Conservation (phyloP, 2,113 vertebrate genomes). For the Ictidomys tridecemlineatus region DNA sequence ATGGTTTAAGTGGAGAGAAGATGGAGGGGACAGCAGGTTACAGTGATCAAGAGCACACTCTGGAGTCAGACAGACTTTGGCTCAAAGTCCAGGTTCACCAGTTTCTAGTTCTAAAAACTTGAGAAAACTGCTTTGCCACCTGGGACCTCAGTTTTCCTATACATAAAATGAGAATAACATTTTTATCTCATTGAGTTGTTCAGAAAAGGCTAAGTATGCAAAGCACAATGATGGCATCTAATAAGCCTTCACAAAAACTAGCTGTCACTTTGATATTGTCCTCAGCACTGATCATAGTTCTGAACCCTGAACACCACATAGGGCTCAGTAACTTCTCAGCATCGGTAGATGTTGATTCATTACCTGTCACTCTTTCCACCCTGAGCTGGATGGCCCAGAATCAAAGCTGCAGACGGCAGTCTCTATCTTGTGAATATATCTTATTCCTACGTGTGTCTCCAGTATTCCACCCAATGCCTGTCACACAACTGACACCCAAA, state of each 20-base stretch:
- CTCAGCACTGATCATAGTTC: not conserved
- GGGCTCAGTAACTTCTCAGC: not conserved
- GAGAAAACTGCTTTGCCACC: not conserved
- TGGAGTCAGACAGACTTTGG: too few species aligned
- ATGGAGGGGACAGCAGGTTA: accelerated
- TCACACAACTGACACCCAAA: not conserved
- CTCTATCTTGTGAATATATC: not conserved
- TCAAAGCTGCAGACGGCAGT: not conserved
- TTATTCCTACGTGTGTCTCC: not conserved
- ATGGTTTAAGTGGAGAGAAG: not conserved
- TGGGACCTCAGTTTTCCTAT: not conserved
- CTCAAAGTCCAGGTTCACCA: not conserved
- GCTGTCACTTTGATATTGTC: not conserved
- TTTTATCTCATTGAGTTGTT: not conserved
- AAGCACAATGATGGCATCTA: not conserved
- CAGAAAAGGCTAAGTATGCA: not conserved
- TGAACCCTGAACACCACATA: not conserved
- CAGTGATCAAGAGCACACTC: not conserved
- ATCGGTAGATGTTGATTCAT: not conserved
- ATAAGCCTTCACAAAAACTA: not conserved
- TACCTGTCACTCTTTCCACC: not conserved
- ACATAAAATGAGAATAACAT: not conserved
- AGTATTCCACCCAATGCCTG: not conserved
- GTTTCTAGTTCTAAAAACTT: not conserved
- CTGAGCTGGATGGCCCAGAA: not conserved